Base-by-base conservation (phyloP, 2,888 invertebrate genomes). In the Pilophorus perplexus region DNA sequence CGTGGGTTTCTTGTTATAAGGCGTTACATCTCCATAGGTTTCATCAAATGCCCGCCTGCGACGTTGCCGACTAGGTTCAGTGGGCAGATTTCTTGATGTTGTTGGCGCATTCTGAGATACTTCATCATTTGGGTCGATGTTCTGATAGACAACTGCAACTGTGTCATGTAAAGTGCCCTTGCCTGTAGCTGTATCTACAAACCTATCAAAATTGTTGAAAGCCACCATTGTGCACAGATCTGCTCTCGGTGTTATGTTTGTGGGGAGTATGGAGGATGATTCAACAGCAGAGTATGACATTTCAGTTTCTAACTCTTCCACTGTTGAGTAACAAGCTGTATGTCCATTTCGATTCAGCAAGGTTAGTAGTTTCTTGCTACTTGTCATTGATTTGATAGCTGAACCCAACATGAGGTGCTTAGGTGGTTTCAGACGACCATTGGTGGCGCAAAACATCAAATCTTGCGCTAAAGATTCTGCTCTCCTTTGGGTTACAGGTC, bases 141-240 rank as follows among this genome's bases (percentile, higher is more conserved):
- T 71, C 72, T 74, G 75, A 69, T 71, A 74, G 25, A 74, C 71
- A 22, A 75, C 74, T 46, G 74, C 72, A 67, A 75, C 75, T 0
- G 74, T 76, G 65, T 76, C 75, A 67, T 75, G 76, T 52, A 76
- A 64, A 0, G 75, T 75, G 40, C 75, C 73, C 68, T 75, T 76
- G 3, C 75, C 75, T 68, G 48, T 70, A 8, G 38, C 14, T 2
- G 75, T 75, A 59, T 75, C 75, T 8, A 75, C 75, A 67, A 68
- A 75, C 5, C 75, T 67, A 44, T 72, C 73, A 40, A 73, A 74
- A 69, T 74, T 74, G 55, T 75, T 72, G 38, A 69, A 74, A 0
- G 75, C 74, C 16, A 74, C 71, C 22, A 8, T 50, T 12, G 46
- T 50, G 20, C 1, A 50, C 4, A 50, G 14, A 18, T 44, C 23